These are phyloP conservation scores for Cotesia vestalis DNA, from an alignment of 1,140 invertebrate species.

Conservation along the genomic window DNA sequence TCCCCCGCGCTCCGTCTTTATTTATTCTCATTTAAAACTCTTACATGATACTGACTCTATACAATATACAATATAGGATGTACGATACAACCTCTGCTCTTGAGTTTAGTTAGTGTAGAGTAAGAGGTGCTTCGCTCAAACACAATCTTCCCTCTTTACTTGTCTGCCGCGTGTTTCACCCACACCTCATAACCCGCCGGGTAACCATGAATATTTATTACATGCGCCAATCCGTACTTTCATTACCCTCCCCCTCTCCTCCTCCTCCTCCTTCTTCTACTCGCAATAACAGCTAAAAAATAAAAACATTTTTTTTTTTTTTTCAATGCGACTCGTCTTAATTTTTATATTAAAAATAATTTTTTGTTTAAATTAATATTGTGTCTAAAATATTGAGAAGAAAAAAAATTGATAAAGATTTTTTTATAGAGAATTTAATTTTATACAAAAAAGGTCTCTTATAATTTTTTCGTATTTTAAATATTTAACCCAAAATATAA, in stretches of 20 bases:
- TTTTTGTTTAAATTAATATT: too few relatives aligned
- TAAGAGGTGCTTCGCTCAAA: constrained; percentile 16
- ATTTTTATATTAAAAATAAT: too few relatives aligned
- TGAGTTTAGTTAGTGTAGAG: neutral
- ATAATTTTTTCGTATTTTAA: too few relatives aligned
- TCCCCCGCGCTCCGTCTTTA: constrained; percentile 41
- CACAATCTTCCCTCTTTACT: constrained; percentile 5
- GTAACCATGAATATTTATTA: constrained; percentile 56
- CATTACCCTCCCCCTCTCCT: neutral
- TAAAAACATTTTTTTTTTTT: too few relatives aligned
- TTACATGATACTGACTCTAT: constrained; percentile 11
- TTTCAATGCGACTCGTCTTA: too few relatives aligned
- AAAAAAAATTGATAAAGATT: too few relatives aligned
- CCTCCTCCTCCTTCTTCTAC: constrained; percentile 6
- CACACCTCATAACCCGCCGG: constrained; percentile 40
- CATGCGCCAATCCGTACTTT: constrained; percentile 45
- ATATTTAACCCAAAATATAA: too few relatives aligned
- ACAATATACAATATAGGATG: neutral
- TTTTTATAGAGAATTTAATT: too few relatives aligned
- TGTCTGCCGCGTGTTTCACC: constrained; percentile 40
- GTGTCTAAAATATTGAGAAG: too few relatives aligned
- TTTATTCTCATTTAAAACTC: constrained; percentile 5
- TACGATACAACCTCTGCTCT: constrained; percentile 25
- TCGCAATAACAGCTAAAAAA: too few relatives aligned
- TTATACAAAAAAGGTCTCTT: too few relatives aligned